Evolutionary conservation across 1,140 invertebrate species (phyloP).

Genomic region (Sminthurinus signatus): DNA sequence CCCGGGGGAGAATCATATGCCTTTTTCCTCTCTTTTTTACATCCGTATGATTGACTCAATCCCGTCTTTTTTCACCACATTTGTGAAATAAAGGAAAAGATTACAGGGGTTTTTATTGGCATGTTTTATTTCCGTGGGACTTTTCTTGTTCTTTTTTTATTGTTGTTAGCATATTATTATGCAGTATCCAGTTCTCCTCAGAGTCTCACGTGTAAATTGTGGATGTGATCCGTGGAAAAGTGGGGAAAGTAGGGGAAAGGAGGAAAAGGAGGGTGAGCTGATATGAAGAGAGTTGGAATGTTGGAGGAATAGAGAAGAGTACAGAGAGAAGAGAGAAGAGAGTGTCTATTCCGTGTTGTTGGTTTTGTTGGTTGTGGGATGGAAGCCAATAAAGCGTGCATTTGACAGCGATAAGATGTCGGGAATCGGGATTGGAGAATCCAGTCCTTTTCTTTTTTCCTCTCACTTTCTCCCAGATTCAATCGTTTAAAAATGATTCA

Average conservation of each 20-base stretch:
- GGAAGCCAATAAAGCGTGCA: slow-evolving; percentile 40
- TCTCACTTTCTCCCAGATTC: slow-evolving; percentile 24
- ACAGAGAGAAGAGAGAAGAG: neutral
- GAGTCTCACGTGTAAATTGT: no score
- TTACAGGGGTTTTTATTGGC: no score
- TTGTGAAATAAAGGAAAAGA: no score
- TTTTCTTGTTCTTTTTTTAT: no score
- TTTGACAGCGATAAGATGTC: slow-evolving; percentile 39
- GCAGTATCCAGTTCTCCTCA: no score
- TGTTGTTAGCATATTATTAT: no score
- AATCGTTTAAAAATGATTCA: slow-evolving; percentile 42
- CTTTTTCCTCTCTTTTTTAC: no score
- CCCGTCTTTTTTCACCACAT: no score
- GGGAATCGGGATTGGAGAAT: slow-evolving; percentile 22
- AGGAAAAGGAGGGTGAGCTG: neutral
- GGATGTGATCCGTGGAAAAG: neutral
- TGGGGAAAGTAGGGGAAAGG: neutral
- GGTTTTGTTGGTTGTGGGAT: no score
- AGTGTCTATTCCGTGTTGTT: slow-evolving; percentile 29
- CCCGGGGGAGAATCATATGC: no score
- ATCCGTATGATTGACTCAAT: no score
- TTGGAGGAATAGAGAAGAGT: neutral
- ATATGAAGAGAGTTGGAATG: slow-evolving; percentile 5
- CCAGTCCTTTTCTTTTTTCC: neutral
- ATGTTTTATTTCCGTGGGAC: no score